A percentile compares a stretch with the other conserved stretches of the same genome.
Conservation (phyloP, 53 echinoderm and acorn worm genomes). For the Holothuria leucospilota region DNA sequence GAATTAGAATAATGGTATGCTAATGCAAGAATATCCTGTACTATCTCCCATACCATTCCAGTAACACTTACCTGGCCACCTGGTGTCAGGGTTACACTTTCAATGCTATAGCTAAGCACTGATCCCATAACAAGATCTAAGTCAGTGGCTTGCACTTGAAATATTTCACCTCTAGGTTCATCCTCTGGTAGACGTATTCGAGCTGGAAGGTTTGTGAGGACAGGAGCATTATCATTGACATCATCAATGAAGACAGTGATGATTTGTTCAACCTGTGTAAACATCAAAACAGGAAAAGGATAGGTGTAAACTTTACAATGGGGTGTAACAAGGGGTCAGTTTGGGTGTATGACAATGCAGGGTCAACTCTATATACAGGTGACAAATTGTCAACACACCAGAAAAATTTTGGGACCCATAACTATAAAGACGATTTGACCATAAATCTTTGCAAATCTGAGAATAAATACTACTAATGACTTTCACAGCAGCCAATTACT, state of each 20-base stretch:
- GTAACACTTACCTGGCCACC: constrained; percentile 49
- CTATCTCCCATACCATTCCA: too few species aligned
- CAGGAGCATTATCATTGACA: constrained; percentile 87
- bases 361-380: neutral
- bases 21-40: too few species aligned
- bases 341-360: neutral
- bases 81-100: constrained; percentile 36
- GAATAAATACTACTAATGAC: too few species aligned
- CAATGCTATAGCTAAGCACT: constrained; percentile 58
- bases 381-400: neutral
- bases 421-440: too few species aligned
- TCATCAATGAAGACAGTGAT: constrained; percentile 62
- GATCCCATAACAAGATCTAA: constrained; percentile 42
- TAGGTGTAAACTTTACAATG: neutral
- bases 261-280: constrained; percentile 55
- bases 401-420: too few species aligned
- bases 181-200: constrained; percentile 68
- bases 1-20: too few species aligned
- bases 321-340: neutral
- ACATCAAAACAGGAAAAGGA: neutral
- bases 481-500: too few species aligned
- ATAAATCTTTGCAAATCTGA: too few species aligned
- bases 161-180: constrained; percentile 41
- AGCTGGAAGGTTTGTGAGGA: constrained; percentile 71
- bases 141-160: constrained; percentile 67